A percentile compares a stretch with the other conserved stretches of the same genome.
phyloP scores from a whole-genome alignment of 2,113 vertebrate genomes.

The Pica pica region DNA sequence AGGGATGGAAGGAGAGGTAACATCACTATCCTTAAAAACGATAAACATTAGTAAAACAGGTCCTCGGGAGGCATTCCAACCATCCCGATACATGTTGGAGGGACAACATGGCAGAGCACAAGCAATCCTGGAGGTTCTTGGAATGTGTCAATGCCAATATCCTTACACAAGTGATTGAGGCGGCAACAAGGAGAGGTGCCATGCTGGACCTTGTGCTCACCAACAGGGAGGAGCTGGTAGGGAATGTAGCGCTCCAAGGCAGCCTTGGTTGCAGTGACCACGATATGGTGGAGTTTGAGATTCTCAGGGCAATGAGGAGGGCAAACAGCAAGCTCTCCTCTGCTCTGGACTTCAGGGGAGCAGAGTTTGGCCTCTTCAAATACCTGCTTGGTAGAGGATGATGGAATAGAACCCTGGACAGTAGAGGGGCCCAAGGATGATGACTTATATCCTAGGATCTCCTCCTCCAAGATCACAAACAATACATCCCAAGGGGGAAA shows the following conservation, averaged over 20 bases:
- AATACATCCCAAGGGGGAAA: not conserved
- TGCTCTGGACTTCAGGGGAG: not conserved
- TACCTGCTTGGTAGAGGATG: not conserved
- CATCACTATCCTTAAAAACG: not conserved
- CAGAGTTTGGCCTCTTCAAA: not conserved
- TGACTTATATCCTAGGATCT: not conserved
- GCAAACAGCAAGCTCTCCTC: not conserved
- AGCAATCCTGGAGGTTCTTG: not conserved
- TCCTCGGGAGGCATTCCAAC: not conserved
- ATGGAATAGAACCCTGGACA: not conserved
- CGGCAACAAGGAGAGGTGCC: not conserved
- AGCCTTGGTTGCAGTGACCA: not conserved
- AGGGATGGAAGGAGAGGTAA: not conserved
- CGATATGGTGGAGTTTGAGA: not conserved
- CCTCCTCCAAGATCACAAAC: not conserved
- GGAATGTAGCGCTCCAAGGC: not conserved
- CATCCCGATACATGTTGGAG: not conserved
- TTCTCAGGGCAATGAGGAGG: not conserved
- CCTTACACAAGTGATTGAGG: not conserved
- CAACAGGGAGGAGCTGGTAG: not conserved
- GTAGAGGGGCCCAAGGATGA: not conserved
- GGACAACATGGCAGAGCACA: fast-evolving
- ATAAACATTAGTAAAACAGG: not conserved
- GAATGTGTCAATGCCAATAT: not conserved
- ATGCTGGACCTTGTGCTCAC: not conserved